Evolutionary conservation across 2,113 vertebrate genomes (phyloP).

Genomic region (Cathartes aura): DNA sequence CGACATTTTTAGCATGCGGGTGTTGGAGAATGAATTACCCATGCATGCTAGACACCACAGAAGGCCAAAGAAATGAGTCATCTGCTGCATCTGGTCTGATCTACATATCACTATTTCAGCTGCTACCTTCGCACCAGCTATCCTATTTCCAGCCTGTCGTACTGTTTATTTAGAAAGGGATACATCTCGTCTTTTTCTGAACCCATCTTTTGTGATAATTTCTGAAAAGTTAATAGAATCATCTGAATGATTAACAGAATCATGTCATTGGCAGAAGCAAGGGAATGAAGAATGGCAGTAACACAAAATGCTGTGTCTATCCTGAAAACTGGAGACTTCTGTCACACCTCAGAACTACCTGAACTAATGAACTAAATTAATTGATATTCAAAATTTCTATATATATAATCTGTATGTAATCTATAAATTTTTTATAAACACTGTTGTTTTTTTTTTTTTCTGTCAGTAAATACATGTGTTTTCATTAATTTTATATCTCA

Average conservation of each 20-base stretch:
- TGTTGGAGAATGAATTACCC: neutral
- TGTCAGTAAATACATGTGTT: neutral
- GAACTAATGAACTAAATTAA: neutral
- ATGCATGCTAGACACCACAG: neutral
- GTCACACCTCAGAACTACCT: neutral
- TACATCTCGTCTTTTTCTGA: neutral
- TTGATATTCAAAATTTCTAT: neutral
- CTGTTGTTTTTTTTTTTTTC: neutral
- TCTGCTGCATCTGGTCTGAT: neutral
- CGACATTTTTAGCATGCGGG: neutral
- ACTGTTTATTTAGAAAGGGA: neutral
- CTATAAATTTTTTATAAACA: neutral
- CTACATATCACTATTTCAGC: neutral
- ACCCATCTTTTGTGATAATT: neutral
- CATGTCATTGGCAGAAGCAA: neutral
- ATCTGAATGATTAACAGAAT: neutral
- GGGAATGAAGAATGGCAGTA: neutral
- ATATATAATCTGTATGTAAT: neutral
- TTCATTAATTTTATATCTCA: neutral
- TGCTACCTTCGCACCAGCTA: neutral
- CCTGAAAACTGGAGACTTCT: neutral
- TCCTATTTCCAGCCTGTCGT: neutral
- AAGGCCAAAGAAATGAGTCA: neutral
- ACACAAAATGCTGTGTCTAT: neutral
- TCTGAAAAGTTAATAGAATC: neutral